A percentile compares a stretch with the other conserved stretches of the same genome.
Conservation (phyloP, 2,888 invertebrate genomes). For the Heliconius erato region DNA sequence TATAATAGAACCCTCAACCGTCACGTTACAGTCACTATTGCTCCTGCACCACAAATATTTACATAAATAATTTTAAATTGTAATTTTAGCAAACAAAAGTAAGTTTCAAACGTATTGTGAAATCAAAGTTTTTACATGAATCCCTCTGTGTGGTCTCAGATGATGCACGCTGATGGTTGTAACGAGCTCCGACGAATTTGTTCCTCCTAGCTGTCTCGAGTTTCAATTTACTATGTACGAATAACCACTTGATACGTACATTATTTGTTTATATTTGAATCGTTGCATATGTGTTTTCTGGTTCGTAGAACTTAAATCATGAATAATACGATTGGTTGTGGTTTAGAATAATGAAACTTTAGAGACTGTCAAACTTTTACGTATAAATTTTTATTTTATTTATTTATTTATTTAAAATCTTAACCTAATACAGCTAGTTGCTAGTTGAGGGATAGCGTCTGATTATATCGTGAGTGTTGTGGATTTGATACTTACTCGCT, state of each 20-base stretch:
- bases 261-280: conserved; percentile 22
- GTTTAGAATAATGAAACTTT: background rate
- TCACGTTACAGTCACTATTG: too few species aligned
- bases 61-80: background rate
- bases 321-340: background rate
- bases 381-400: too few species aligned
- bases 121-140: conserved; percentile 41
- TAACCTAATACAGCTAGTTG: too few species aligned
- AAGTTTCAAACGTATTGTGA: conserved; percentile 34
- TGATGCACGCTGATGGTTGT: conserved; percentile 47
- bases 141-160: conserved; percentile 50
- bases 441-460: too few species aligned
- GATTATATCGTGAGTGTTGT: too few species aligned
- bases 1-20: too few species aligned
- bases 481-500: too few species aligned
- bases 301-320: conserved; percentile 6
- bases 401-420: too few species aligned
- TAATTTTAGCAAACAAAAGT: background rate
- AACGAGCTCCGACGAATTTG: conserved; percentile 51
- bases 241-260: conserved; percentile 43
- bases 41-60: background rate
- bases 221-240: conserved; percentile 46
- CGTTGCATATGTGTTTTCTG: background rate
- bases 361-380: background rate
- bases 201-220: conserved; percentile 43